Conservation (phyloP, 2,113 vertebrate species). For the Pantherophis guttatus region DNA sequence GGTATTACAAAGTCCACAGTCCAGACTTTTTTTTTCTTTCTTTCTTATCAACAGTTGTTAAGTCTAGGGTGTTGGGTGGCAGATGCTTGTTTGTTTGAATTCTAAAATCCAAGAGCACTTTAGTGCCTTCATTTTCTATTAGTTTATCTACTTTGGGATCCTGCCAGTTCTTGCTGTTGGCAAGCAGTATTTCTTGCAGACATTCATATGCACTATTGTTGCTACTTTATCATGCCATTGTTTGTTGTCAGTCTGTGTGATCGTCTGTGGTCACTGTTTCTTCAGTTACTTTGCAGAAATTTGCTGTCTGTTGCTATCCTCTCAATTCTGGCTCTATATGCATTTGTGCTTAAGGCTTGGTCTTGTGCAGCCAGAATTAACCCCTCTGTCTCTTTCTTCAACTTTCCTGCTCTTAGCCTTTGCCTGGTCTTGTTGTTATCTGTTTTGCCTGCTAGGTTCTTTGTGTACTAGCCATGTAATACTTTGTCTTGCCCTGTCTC, state of each 20-base stretch:
- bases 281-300: neutral
- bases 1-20: too few relatives aligned
- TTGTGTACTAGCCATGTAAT: neutral
- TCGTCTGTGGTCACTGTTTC: neutral
- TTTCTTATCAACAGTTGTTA: too few relatives aligned
- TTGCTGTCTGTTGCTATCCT: neutral
- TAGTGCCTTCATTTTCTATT: too few relatives aligned
- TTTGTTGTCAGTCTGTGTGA: neutral
- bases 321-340: neutral
- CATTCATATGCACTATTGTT: too few relatives aligned
- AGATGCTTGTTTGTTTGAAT: too few relatives aligned
- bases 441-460: neutral
- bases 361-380: neutral
- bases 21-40: too few relatives aligned
- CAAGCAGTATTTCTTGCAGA: too few relatives aligned
- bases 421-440: neutral
- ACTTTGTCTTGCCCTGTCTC: neutral
- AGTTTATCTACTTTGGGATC: too few relatives aligned
- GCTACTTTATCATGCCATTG: neutral
- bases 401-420: neutral
- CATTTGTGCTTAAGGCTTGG: neutral
- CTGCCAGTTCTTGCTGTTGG: too few relatives aligned
- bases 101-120: too few relatives aligned
- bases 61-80: too few relatives aligned
- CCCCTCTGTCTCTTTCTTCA: neutral